A percentile compares a stretch with the other conserved stretches of the same genome.
phyloP scores from a whole-genome alignment of 2,888 invertebrate genomes.

The Bembecia ichneumoniformis region DNA sequence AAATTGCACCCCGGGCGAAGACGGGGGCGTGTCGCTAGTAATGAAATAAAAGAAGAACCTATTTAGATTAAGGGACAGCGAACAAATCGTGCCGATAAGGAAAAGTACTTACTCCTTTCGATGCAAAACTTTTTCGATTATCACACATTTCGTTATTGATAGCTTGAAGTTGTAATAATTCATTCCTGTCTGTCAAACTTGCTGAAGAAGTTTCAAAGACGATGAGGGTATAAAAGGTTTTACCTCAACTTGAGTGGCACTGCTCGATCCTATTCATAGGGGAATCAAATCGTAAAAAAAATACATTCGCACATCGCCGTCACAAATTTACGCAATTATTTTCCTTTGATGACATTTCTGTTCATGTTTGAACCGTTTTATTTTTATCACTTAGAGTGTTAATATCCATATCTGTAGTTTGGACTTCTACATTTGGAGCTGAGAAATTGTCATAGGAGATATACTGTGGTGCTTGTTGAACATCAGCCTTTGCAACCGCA shows the following conservation, averaged over 20 bases:
- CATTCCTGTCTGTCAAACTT: slow-evolving; percentile 48
- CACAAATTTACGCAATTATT: neutral
- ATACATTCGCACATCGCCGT: slow-evolving; percentile 9
- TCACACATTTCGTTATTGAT: slow-evolving; percentile 54
- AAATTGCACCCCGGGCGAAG: too few relatives aligned
- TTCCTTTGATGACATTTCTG: slow-evolving; percentile 12
- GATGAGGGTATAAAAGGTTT: slow-evolving; percentile 40
- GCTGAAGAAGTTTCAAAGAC: slow-evolving; percentile 36
- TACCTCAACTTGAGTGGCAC: slow-evolving; percentile 35
- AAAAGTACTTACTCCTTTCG: slow-evolving; percentile 2
- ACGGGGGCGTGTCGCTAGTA: too few relatives aligned
- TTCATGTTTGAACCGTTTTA: slow-evolving; percentile 40
- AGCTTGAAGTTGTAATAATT: slow-evolving; percentile 49
- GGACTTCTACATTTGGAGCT: slow-evolving; percentile 47
- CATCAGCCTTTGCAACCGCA: slow-evolving; percentile 79
- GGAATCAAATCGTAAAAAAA: slow-evolving; percentile 31
- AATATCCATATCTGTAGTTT: slow-evolving; percentile 59
- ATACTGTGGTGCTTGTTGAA: slow-evolving; percentile 82
- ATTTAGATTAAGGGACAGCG: neutral
- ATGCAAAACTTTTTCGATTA: slow-evolving; percentile 52
- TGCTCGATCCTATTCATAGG: slow-evolving; percentile 29
- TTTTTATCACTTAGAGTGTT: slow-evolving; percentile 60
- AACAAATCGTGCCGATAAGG: neutral
- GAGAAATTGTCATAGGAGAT: slow-evolving; percentile 78
- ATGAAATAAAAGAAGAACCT: too few relatives aligned